Base-by-base conservation (phyloP, 1,140 invertebrate genomes). In the Plutomurus gul region DNA sequence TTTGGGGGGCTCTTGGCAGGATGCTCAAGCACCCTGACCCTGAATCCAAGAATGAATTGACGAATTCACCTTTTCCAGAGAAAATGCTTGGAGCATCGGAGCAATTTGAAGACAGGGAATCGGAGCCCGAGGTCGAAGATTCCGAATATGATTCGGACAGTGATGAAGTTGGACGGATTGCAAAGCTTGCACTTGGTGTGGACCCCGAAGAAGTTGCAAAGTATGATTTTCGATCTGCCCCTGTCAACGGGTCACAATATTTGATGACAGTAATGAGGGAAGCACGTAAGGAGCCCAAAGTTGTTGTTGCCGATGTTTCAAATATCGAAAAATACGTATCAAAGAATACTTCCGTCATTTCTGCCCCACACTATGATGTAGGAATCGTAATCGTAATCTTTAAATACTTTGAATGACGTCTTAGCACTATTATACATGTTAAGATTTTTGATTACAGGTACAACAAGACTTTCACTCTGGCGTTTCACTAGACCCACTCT, bases 241-340 rank as follows among this genome's bases (percentile, higher is more conserved):
- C 82, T 3, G 30, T 75, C 16, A 79, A 81, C 51, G 82, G 82
- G 16, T 79, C 77, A 6, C 79, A 83, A 49, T 83, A 72, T 22
- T 39, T 83, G 6, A 43, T 79, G 30, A 46, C 51, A 3, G 82
- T 81, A n/a, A 73, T 76, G 30, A 27, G 20, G 10, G 82, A 83
- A 43, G 65, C 43, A n/a, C 75, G 73, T 27, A 70, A 70, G 1
- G 30, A 46, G 0, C 80, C 82, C 1, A 79, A 81, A 60, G 77
- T 78, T 16, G 80, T 74, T 30, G 46, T 33, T 39, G 82, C 75
- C 36, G 43, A 81, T 18, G 27, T 27, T 18, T 43, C 22, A 22
- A n/a, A 4, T 10, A 25, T 80, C 11, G 43, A 51, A 49, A 56
- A 36, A 25, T 46, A 18, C 25, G 20, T 7, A 3, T 4, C 46